Conservation (phyloP, 23 tunicate genomes). For the Ciona savignyi region DNA sequence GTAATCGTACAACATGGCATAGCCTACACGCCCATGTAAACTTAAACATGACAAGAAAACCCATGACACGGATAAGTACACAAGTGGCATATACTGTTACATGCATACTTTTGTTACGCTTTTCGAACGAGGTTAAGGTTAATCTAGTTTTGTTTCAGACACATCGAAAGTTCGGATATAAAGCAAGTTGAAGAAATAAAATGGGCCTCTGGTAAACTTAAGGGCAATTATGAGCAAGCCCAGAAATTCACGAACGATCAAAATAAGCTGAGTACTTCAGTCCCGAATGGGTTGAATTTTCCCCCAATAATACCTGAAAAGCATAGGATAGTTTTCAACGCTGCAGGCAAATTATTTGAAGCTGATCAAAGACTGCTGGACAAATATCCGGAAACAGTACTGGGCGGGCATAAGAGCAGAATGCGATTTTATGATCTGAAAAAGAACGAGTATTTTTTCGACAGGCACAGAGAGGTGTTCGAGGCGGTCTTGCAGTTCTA, state of each 20-base stretch:
- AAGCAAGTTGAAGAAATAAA: neutral
- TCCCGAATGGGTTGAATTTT: neutral
- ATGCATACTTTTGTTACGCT: too few species aligned
- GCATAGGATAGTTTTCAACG: slow-evolving; percentile 49
- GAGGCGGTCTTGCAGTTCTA: slow-evolving; percentile 59
- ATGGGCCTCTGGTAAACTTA: neutral
- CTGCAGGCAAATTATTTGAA: slow-evolving; percentile 60
- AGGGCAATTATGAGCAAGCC: neutral
- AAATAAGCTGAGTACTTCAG: neutral
- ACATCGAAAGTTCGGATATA: neutral
- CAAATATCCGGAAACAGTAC: slow-evolving; percentile 62
- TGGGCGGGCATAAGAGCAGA: slow-evolving; percentile 57
- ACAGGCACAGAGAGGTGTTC: slow-evolving; percentile 80
- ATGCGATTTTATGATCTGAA: slow-evolving; percentile 44
- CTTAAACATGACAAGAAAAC: too few species aligned
- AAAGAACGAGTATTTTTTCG: slow-evolving; percentile 72
- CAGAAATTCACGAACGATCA: too few species aligned
- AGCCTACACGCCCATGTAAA: too few species aligned
- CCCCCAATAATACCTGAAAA: slow-evolving; percentile 20
- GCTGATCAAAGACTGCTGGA: slow-evolving; percentile 26
- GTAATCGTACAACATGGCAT: too few species aligned
- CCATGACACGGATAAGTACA: too few species aligned
- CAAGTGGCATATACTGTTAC: too few species aligned
- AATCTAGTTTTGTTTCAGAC: neutral
- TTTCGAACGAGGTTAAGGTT: too few species aligned